Evolutionary conservation across 2,888 invertebrate genomes (phyloP).

Genomic region (Stegana nigrithorax): DNA sequence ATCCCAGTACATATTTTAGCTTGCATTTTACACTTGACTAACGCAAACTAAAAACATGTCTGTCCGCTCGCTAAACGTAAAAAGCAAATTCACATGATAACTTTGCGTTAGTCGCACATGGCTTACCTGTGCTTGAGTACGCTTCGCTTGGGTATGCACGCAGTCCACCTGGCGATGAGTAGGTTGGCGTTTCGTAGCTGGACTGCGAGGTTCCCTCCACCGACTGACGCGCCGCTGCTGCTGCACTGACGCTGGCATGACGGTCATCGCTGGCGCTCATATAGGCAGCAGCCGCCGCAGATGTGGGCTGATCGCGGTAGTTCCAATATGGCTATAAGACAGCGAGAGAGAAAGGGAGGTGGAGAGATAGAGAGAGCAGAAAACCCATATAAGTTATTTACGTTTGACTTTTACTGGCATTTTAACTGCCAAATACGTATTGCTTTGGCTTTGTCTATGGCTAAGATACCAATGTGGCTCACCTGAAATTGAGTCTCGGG

Average conservation of each 20-base stretch:
- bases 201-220: constrained; percentile 69
- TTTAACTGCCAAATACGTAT: too few species aligned
- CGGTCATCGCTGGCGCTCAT: constrained; percentile 68
- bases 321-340: constrained; percentile 67
- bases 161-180: constrained; percentile 66
- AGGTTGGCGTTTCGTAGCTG: constrained; percentile 68
- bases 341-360: too few species aligned
- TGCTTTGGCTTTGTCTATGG: too few species aligned
- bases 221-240: constrained; percentile 66
- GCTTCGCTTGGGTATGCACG: constrained; percentile 67
- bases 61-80: too few species aligned
- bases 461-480: too few species aligned
- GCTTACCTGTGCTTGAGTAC: constrained; percentile 67
- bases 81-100: too few species aligned
- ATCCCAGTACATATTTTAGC: too few species aligned
- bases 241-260: constrained; percentile 63
- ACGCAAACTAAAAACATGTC: constrained; percentile 43
- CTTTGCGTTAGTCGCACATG: too few species aligned
- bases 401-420: constrained; percentile 9
- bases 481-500: constrained; percentile 70
- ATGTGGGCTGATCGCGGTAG: constrained; percentile 67
- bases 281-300: constrained; percentile 64
- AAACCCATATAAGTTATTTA: constrained; percentile 42
- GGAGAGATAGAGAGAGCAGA: constrained; percentile 5
- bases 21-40: constrained; percentile 48